Percentiles rank a stretch among this genome's conserved stretches.
Evolutionary conservation across 2,888 invertebrate genomes (phyloP).

Genomic region (Sisyra terminalis): DNA sequence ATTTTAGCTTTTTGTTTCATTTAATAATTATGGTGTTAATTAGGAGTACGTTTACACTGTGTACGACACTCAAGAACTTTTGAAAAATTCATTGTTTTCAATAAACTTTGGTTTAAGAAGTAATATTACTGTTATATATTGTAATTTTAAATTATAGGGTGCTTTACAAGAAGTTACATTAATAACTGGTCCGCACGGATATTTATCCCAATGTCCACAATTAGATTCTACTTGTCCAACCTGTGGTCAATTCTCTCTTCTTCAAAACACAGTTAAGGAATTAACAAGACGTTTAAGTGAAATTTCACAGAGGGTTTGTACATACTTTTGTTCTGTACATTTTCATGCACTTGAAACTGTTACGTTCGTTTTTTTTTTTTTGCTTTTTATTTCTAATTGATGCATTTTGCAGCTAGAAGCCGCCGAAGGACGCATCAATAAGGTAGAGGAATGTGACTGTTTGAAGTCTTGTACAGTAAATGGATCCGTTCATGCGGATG

Average conservation of each 20-base stretch:
- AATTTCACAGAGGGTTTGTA: conserved; percentile 67
- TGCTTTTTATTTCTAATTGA: conserved; percentile 5
- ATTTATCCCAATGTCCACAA: conserved; percentile 72
- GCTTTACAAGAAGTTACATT: conserved; percentile 66
- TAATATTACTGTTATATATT: conserved; percentile 10
- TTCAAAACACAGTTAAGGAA: conserved; percentile 68
- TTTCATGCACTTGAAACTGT: too few relatives aligned
- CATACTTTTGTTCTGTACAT: too few relatives aligned
- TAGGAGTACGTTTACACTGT: too few relatives aligned
- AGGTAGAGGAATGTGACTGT: conserved; percentile 80
- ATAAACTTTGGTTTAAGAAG: too few relatives aligned
- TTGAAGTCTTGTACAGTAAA: conserved; percentile 73
- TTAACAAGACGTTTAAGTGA: conserved; percentile 66
- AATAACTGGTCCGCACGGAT: conserved; percentile 72
- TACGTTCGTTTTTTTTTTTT: too few relatives aligned
- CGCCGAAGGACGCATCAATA: conserved; percentile 60
- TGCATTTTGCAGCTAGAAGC: conserved; percentile 50
- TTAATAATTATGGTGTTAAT: too few relatives aligned
- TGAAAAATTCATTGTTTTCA: conserved; percentile 6
- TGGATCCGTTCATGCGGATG: conserved; percentile 66
- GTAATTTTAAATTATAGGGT: neutral
- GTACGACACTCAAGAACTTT: neutral
- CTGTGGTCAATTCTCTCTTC: conserved; percentile 72
- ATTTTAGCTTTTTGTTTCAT: too few relatives aligned
- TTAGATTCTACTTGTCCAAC: conserved; percentile 78